Percentiles rank a stretch among this genome's conserved stretches.
Evolutionary conservation across 2,888 invertebrate species (phyloP).

Genomic region (Thera britannica): DNA sequence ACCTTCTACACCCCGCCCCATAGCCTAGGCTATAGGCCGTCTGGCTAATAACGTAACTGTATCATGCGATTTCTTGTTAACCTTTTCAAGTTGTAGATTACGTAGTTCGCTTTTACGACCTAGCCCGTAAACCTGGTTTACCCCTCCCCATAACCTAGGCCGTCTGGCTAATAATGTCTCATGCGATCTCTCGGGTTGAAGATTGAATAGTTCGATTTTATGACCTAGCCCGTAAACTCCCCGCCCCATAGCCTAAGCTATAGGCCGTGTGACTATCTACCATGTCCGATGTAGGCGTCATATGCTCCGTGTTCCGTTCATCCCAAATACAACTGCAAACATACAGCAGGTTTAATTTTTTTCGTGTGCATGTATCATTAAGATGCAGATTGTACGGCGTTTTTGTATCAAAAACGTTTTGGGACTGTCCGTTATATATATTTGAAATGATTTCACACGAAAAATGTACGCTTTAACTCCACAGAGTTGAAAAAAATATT

Average conservation of each 20-base stretch:
- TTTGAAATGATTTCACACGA: not conserved
- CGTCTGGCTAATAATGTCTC: too few relatives aligned
- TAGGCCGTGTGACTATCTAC: slow-evolving; percentile 18
- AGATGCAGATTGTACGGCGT: slow-evolving; percentile 69
- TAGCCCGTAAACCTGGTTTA: not conserved
- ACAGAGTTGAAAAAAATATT: not conserved
- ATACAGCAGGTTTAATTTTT: slow-evolving; percentile 27
- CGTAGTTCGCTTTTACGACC: not conserved
- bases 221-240: slow-evolving; percentile 4
- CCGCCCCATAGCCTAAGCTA: slow-evolving; percentile 9
- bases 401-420: not conserved
- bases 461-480: not conserved
- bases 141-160: too few relatives aligned
- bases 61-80: too few relatives aligned
- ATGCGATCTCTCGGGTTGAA: too few relatives aligned
- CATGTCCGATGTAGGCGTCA: slow-evolving; percentile 32
- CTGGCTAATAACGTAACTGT: too few relatives aligned
- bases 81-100: too few relatives aligned
- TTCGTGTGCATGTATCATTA: slow-evolving; percentile 7
- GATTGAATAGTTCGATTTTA: not conserved
- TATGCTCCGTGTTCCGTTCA: slow-evolving; percentile 20
- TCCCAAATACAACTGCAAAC: slow-evolving; percentile 33
- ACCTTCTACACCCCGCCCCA: too few relatives aligned
- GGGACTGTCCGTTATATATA: not conserved
- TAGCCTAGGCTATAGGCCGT: too few relatives aligned